Percentiles rank a stretch among this genome's conserved stretches.
Conservation (phyloP, 2,113 vertebrate genomes). For the Atherinomorus stipes region DNA sequence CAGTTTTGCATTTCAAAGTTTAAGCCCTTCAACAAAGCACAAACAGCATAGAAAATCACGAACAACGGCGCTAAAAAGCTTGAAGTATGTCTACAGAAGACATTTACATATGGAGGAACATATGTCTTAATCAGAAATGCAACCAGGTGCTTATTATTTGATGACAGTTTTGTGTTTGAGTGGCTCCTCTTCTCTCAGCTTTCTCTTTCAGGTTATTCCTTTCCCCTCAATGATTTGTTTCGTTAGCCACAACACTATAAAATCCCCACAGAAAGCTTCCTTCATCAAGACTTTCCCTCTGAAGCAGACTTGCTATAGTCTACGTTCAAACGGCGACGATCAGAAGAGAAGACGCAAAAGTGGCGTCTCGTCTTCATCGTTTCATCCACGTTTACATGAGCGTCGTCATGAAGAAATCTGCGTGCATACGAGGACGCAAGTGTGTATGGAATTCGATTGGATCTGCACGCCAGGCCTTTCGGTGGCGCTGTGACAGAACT, state of each 20-base stretch:
- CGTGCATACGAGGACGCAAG: too few species aligned
- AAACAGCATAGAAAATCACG: constrained; percentile 28
- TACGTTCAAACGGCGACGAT: too few species aligned
- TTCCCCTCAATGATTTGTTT: constrained; percentile 43
- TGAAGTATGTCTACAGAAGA: not conserved
- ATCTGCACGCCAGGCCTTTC: too few species aligned
- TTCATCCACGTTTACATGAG: too few species aligned
- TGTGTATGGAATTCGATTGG: too few species aligned
- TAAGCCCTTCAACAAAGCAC: constrained; percentile 50
- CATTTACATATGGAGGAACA: not conserved
- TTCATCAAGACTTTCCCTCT: constrained; percentile 43
- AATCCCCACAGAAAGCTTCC: constrained; percentile 40
- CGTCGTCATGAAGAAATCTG: too few species aligned
- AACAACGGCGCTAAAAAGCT: not conserved
- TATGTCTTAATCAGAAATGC: constrained; percentile 16
- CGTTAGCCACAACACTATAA: constrained; percentile 42
- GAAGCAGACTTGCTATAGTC: constrained; percentile 41
- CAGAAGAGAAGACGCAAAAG: too few species aligned
- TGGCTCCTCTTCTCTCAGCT: not conserved
- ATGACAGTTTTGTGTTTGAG: constrained; percentile 11
- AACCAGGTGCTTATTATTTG: constrained; percentile 28
- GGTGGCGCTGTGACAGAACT: too few species aligned
- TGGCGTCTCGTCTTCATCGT: too few species aligned
- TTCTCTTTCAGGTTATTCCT: constrained; percentile 35
- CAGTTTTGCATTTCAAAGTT: constrained; percentile 66